phyloP scores from a whole-genome alignment of 2,888 invertebrate species.

The Phyto melanocephala region DNA sequence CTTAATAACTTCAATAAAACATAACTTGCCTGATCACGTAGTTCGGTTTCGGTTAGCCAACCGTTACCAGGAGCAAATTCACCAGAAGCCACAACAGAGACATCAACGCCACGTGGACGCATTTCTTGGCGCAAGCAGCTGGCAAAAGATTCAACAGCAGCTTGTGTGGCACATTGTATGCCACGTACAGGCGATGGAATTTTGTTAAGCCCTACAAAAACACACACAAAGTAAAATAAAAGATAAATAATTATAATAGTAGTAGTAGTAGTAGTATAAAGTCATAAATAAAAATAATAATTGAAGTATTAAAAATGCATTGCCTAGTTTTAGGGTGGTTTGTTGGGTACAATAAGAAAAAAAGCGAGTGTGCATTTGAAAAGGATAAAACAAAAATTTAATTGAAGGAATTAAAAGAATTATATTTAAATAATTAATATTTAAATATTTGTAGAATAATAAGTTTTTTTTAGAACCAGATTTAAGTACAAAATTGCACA shows the following conservation, averaged over 20 bases:
- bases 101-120: conserved; percentile 88
- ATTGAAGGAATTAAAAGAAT: no score
- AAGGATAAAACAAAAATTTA: background rate
- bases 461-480: no score
- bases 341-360: background rate
- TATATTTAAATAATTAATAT: no score
- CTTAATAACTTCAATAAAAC: background rate
- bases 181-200: conserved; percentile 90
- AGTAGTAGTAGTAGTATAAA: background rate
- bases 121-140: conserved; percentile 89
- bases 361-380: no score
- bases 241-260: background rate
- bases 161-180: conserved; percentile 88
- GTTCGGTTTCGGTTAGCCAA: conserved; percentile 85
- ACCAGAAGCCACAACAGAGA: conserved; percentile 90
- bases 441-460: no score
- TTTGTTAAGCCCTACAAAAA: conserved; percentile 82
- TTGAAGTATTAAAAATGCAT: conserved; percentile 9
- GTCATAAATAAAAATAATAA: conserved; percentile 38
- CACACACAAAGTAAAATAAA: background rate
- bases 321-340: background rate
- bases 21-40: conserved; percentile 81
- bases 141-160: conserved; percentile 89
- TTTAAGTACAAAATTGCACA: no score
- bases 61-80: conserved; percentile 90